Percentiles rank a stretch among this genome's conserved stretches.
Evolutionary conservation across 2,888 invertebrate species (phyloP).

Genomic region (Calephelis perditalis): DNA sequence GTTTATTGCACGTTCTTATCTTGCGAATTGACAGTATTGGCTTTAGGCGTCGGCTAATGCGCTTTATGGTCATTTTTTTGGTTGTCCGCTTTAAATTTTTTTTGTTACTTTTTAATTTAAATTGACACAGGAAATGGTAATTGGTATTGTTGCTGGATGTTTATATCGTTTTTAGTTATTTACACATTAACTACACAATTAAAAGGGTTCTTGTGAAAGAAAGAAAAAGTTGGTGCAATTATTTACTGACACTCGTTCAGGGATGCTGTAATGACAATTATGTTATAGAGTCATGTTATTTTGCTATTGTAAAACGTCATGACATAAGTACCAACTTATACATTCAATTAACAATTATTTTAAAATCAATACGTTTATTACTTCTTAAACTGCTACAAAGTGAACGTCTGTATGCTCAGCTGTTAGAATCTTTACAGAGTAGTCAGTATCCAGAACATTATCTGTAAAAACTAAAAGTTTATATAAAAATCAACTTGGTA

Average conservation of each 20-base stretch:
- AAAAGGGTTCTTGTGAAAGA: too few species aligned
- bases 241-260: too few species aligned
- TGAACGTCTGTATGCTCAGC: constrained; percentile 43
- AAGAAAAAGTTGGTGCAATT: too few species aligned
- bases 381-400: constrained; percentile 60
- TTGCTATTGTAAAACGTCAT: too few species aligned
- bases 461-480: too few species aligned
- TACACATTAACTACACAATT: not conserved
- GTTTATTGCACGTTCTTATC: constrained; percentile 10
- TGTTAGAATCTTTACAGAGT: constrained; percentile 42
- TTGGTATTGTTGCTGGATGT: not conserved
- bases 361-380: constrained; percentile 56
- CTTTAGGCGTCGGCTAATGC: constrained; percentile 18
- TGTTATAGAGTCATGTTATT: too few species aligned
- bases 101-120: not conserved
- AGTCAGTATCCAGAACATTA: constrained; percentile 18
- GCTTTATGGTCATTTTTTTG: not conserved
- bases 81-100: not conserved
- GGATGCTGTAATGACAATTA: too few species aligned
- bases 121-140: not conserved
- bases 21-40: constrained; percentile 27
- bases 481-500: too few species aligned
- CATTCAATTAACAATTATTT: constrained; percentile 29
- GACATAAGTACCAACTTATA: too few species aligned
- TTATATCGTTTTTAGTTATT: not conserved